Evolutionary conservation across 2,888 invertebrate genomes (phyloP), one percentile per base, ranked within the genome.

Genomic region (Eurois occulta): DNA sequence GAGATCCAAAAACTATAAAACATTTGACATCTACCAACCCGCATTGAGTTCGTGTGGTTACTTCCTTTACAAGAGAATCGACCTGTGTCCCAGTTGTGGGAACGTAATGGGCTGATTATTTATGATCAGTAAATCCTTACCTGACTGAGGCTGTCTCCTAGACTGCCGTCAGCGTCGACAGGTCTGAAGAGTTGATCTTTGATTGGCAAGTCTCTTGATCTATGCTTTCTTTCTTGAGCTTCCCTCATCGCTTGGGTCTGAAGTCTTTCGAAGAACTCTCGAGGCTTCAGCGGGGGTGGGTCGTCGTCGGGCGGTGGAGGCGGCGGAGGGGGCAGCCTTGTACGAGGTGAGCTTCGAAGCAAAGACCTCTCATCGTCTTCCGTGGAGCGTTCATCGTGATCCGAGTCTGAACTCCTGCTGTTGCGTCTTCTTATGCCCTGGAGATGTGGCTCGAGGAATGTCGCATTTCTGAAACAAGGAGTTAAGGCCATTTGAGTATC

Each of bases 371-470:
- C 96, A 88, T 96, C 96, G 89, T 96, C 96, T 85, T 96, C 97
- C 28, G 97, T 96, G 41, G 96, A 95, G 32, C 97, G 93, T 90
- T 96, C 97, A 93, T 96, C 96, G 90, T 95, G 96, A 80, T 97
- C 97, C 10, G 96, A 97, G 89, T 97, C 97, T 11, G 95, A 96
- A 92, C 96, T 95, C 85, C 95, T 89, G 91, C 97, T 94, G 93
- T 97, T 91, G 83, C 97, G 92, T 87, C 97, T 93, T 79, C 96
- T 95, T 91, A 97, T 95, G 68, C 97, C 97, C 91, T 98, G 98
- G 86, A 98, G 96, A 92, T 98, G 98, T 58, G 98, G 98, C 93
- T 98, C 98, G 91, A 98, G 97, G 94, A 98, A 98, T 85, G 97
- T 97, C 92, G 98, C 98, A 96, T 97, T 98, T 96, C 98, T 98